Conservation (phyloP, 2,888 invertebrate species). For the Phanerotoma sp. region DNA sequence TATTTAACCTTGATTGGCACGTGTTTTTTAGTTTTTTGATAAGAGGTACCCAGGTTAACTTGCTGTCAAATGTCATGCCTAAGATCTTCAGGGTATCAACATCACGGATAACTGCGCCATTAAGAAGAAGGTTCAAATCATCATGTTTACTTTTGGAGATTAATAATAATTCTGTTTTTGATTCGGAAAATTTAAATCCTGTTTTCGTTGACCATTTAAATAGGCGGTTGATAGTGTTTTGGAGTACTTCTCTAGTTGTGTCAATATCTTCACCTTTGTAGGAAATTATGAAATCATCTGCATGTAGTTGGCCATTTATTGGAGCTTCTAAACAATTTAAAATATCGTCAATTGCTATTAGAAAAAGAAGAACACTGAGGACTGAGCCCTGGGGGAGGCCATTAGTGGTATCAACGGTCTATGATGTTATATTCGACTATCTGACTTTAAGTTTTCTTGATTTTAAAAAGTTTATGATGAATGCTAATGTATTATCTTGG, state of each 20-base stretch:
- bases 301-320: no score
- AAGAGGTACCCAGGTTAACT: conserved; percentile 23
- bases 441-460: not conserved
- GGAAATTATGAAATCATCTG: no score
- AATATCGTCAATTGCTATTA: not conserved
- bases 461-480: not conserved
- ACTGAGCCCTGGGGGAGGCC: not conserved
- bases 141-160: not conserved
- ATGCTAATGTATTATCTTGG: not conserved
- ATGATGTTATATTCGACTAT: not conserved
- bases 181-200: conserved; percentile 17
- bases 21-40: conserved; percentile 10
- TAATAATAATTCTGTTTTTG: conserved; percentile 12
- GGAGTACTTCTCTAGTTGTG: not conserved
- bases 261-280: no score
- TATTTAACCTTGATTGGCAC: conserved; percentile 12
- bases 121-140: not conserved
- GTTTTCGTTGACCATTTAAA: not conserved
- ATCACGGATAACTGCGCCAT: not conserved
- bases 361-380: not conserved
- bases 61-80: conserved; percentile 21
- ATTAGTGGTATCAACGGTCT: not conserved
- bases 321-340: no score
- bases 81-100: conserved; percentile 9
- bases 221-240: conserved; percentile 6